phyloP scores from a whole-genome alignment of 2,113 vertebrate species.

The Laticauda laticaudata region DNA sequence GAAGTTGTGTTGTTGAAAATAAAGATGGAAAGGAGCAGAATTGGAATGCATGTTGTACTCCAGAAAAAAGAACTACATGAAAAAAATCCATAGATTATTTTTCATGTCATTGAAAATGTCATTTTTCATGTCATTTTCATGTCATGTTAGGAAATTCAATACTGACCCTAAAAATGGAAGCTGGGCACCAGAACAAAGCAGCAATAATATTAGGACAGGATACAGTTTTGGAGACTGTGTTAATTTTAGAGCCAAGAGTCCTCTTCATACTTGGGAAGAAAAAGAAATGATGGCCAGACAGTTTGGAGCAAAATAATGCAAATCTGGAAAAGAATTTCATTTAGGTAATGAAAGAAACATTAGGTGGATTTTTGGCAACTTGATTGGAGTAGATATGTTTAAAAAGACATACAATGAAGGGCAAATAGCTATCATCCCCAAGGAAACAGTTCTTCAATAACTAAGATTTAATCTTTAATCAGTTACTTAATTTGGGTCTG shows the following conservation, averaged over 20 bases:
- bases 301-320: not conserved
- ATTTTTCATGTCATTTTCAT: too few species aligned
- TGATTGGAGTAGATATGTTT: not conserved
- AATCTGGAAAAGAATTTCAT: not conserved
- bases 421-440: not conserved
- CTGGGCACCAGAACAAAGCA: not conserved
- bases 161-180: not conserved
- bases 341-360: not conserved
- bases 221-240: not conserved
- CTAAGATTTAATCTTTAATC: not conserved
- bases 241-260: not conserved
- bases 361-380: not conserved
- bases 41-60: not conserved
- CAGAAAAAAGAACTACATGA: not conserved
- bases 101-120: too few species aligned
- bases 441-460: not conserved
- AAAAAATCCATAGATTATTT: not conserved
- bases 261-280: not conserved
- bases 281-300: not conserved
- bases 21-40: not conserved
- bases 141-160: too few species aligned
- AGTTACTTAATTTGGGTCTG: not conserved
- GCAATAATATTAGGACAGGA: not conserved
- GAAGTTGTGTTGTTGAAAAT: not conserved
- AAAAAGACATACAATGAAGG: not conserved